phyloP scores from a whole-genome alignment of 2,888 invertebrate species.

The Zygogramma bicolorata region DNA sequence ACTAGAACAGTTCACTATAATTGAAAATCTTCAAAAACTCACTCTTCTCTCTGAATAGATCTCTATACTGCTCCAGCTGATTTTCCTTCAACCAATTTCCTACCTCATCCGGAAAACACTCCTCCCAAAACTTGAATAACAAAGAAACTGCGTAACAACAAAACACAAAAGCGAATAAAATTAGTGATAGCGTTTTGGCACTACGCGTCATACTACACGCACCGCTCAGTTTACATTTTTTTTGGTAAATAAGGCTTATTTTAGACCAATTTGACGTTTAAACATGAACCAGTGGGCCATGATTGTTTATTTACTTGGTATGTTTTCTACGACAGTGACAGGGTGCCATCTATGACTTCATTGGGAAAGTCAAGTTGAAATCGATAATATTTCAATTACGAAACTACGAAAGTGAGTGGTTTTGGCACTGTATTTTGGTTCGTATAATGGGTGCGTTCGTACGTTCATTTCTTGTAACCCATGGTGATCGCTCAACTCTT shows the following conservation, averaged over 20 bases:
- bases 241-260: constrained; percentile 19
- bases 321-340: neutral
- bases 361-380: neutral
- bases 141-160: constrained; percentile 67
- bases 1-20: no score
- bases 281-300: constrained; percentile 14
- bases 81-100: constrained; percentile 83
- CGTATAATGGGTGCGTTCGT: no score
- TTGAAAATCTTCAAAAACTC: constrained; percentile 60
- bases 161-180: constrained; percentile 68
- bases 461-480: no score
- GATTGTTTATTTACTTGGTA: constrained; percentile 19
- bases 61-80: constrained; percentile 77
- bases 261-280: constrained; percentile 22
- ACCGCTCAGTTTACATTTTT: constrained; percentile 44
- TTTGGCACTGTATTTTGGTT: no score
- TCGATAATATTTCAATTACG: neutral
- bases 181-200: constrained; percentile 67
- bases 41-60: constrained; percentile 81
- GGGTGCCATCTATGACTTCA: constrained; percentile 14
- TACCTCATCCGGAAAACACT: constrained; percentile 69
- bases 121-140: constrained; percentile 66
- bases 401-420: no score
- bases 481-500: no score
- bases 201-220: constrained; percentile 60